A percentile compares a stretch with the other conserved stretches of the same genome.
Evolutionary conservation across 1,140 invertebrate genomes (phyloP).

Genomic region (Drosophila carrolli): DNA sequence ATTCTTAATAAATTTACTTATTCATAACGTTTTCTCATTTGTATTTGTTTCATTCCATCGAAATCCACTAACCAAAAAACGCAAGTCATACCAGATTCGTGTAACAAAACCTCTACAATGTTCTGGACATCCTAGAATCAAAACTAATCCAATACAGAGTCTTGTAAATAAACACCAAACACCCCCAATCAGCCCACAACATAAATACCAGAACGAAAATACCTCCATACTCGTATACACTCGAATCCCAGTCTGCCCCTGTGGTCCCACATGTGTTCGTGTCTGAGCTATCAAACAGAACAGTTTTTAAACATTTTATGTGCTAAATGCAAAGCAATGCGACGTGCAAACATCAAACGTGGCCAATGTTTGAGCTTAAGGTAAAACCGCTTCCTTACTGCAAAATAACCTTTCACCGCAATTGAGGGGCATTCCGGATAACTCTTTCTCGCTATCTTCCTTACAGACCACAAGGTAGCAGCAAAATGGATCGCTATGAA

Average conservation of each 20-base stretch:
- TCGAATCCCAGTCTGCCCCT: constrained; percentile 21
- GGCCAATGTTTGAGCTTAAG: constrained; percentile 82
- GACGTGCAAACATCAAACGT: constrained; percentile 80
- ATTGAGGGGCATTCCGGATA: not conserved
- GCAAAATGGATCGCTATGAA: constrained; percentile 99
- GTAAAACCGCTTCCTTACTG: constrained; percentile 58
- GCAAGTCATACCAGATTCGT: constrained; percentile 57
- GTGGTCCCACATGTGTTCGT: constrained; percentile 69
- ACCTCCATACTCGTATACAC: constrained; percentile 21
- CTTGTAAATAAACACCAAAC: constrained; percentile 52
- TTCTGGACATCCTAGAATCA: constrained; percentile 51
- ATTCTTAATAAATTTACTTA: constrained; percentile 30
- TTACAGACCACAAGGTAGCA: constrained; percentile 92
- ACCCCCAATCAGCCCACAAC: constrained; percentile 24
- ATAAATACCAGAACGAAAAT: constrained; percentile 25
- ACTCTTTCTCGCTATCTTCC: constrained; percentile 8
- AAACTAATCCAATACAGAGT: constrained; percentile 8
- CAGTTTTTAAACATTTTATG: constrained; percentile 68
- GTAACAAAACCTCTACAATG: constrained; percentile 37
- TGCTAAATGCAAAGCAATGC: constrained; percentile 82
- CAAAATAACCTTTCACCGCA: constrained; percentile 17
- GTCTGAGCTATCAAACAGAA: constrained; percentile 65
- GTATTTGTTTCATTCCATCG: constrained; percentile 68
- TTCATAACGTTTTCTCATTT: constrained; percentile 57
- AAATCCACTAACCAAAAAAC: constrained; percentile 32